A percentile compares a stretch with the other conserved stretches of the same genome.
Conservation (phyloP, 2,113 vertebrate genomes). For the Balaeniceps rex region DNA sequence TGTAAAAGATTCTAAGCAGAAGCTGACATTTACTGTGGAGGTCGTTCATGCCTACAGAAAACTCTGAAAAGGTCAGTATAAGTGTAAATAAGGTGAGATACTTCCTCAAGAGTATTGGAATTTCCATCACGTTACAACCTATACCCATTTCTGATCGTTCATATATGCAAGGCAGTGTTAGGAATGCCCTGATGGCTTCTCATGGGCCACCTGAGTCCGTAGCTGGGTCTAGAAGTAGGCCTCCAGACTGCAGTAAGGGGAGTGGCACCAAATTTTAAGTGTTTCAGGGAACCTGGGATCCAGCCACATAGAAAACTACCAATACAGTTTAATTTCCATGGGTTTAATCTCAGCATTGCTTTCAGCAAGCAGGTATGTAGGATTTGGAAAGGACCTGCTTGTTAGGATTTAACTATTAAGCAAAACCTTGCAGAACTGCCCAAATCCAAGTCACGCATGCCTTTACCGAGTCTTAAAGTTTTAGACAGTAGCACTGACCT, state of each 20-base stretch:
- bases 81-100: neutral
- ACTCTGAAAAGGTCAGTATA: neutral
- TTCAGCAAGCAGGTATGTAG: neutral
- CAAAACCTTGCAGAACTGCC: neutral
- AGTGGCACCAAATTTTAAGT: neutral
- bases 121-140: neutral
- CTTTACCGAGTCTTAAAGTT: neutral
- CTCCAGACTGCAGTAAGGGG: neutral
- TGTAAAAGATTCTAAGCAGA: neutral
- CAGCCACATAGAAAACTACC: neutral
- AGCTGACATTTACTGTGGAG: constrained; percentile 13
- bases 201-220: neutral
- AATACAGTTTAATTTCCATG: neutral
- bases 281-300: neutral
- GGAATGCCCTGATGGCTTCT: neutral
- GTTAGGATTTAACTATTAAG: neutral
- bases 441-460: neutral
- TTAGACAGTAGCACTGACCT: neutral
- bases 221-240: neutral
- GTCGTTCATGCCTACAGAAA: neutral
- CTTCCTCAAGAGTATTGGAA: neutral
- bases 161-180: neutral
- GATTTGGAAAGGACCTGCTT: neutral
- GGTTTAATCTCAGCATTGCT: neutral
- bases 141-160: neutral